These are phyloP conservation scores for Amyelois transitella DNA, from an alignment of 1,140 invertebrate genomes.

Conservation along the genomic window DNA sequence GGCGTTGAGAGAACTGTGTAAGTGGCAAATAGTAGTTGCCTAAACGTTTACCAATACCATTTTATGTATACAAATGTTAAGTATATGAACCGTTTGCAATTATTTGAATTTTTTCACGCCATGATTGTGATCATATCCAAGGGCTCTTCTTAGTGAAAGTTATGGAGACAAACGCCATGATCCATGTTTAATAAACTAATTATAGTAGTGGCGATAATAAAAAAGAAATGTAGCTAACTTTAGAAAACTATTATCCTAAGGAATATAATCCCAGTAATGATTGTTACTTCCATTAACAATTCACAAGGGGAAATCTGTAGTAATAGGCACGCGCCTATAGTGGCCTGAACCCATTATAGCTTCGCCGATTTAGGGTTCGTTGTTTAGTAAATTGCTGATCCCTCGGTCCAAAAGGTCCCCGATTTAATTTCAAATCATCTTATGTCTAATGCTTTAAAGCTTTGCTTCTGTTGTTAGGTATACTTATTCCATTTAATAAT, in stretches of 20 bases:
- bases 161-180: no score
- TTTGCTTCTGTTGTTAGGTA: neutral
- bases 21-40: neutral
- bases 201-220: no score
- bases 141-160: no score
- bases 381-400: constrained; percentile 4
- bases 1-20: neutral
- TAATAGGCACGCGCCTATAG: constrained; percentile 3
- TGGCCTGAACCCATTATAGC: constrained; percentile 4
- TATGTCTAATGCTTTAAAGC: neutral
- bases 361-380: constrained; percentile 4
- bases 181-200: no score
- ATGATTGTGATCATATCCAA: no score
- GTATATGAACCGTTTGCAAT: no score
- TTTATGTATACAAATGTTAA: no score
- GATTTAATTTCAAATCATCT: constrained; percentile 7
- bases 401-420: neutral
- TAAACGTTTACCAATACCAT: neutral
- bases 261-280: neutral
- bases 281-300: constrained; percentile 4
- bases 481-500: neutral
- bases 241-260: no score
- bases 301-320: constrained; percentile 5
- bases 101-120: no score
- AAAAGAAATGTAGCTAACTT: no score